phyloP scores from a whole-genome alignment of 2,113 vertebrate species.

The Amazona vittata region DNA sequence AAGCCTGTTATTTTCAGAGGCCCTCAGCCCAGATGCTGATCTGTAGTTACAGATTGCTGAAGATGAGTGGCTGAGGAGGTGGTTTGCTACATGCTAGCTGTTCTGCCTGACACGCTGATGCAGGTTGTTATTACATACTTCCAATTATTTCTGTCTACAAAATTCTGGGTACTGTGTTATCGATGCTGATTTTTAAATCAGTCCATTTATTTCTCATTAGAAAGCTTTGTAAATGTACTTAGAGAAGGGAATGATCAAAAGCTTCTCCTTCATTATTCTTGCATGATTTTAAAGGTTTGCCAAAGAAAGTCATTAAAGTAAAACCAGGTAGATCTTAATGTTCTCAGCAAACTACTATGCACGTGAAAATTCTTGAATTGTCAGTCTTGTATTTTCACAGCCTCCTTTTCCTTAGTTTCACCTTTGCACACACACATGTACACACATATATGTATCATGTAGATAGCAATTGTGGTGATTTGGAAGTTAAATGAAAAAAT shows the following conservation, averaged over 20 bases:
- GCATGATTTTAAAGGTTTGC: not conserved
- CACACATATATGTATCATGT: not conserved
- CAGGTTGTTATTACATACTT: not conserved
- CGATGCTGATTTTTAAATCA: not conserved
- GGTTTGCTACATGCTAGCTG: not conserved
- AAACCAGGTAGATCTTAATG: not conserved
- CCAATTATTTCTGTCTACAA: not conserved
- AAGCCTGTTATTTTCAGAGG: not conserved
- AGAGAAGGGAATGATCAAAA: not conserved
- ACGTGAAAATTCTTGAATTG: not conserved
- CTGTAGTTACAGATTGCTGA: not conserved
- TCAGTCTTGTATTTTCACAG: not conserved
- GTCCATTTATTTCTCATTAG: not conserved
- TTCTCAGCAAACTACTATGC: not conserved
- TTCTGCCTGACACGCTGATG: not conserved
- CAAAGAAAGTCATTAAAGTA: not conserved
- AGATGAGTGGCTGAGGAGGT: not conserved
- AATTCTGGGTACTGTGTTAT: not conserved
- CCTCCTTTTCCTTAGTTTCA: not conserved
- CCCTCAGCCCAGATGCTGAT: not conserved
- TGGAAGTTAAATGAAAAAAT: not conserved
- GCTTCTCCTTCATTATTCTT: not conserved
- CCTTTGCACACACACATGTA: not conserved
- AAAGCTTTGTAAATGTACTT: not conserved
- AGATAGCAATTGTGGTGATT: not conserved